Conservation (phyloP, 2,888 invertebrate genomes). For the Loripinus fragilis region DNA sequence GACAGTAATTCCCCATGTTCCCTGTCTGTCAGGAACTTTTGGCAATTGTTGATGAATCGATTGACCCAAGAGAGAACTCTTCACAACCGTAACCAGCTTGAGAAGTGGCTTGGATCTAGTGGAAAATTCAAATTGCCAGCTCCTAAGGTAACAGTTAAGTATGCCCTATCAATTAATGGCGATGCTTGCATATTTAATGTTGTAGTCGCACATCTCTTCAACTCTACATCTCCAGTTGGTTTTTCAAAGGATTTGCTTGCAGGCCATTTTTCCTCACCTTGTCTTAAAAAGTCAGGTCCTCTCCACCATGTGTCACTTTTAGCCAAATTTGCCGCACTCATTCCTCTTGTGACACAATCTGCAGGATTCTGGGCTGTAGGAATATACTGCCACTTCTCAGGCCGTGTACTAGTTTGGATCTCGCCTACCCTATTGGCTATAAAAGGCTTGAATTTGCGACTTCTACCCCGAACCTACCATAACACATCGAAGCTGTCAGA, state of each 20-base stretch:
- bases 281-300: not conserved
- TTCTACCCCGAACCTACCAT: conserved; percentile 38
- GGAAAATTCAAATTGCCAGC: not conserved
- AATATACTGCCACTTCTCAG: conserved; percentile 41
- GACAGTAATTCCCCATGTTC: conserved; percentile 21
- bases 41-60: conserved; percentile 37
- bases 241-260: too few relatives aligned
- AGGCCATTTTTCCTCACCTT: too few relatives aligned
- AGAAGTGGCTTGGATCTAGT: conserved; percentile 30
- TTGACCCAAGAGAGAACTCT: conserved; percentile 28
- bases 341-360: not conserved
- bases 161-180: too few relatives aligned
- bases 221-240: too few relatives aligned
- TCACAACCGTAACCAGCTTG: conserved; percentile 17
- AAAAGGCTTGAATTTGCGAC: too few relatives aligned
- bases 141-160: too few relatives aligned
- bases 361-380: conserved; percentile 29
- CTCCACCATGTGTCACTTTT: too few relatives aligned
- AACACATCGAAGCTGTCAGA: conserved; percentile 36
- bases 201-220: not conserved
- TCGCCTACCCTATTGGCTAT: conserved; percentile 55
- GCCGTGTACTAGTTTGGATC: conserved; percentile 45
- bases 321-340: not conserved
- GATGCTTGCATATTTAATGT: too few relatives aligned
- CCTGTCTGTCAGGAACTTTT: conserved; percentile 15